Evolutionary conservation across 2,113 vertebrate genomes (phyloP), one percentile per base, ranked within the genome.

Genomic region (Xerus inauris): DNA sequence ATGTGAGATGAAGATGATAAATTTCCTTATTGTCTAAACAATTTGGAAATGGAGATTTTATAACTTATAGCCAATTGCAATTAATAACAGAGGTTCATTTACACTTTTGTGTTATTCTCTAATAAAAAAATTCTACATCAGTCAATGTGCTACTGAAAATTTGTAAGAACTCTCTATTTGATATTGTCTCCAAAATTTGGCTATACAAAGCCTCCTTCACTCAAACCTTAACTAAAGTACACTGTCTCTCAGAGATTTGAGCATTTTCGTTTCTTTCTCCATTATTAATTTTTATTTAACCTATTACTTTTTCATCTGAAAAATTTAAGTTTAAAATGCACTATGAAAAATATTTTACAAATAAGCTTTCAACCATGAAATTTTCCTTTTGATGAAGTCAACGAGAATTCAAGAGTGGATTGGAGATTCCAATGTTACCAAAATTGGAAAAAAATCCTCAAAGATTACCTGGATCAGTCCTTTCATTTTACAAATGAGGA

Each of bases 261-360:
- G 42, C 49, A 76, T 42, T 19, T 82, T 62, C 47, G 32, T 32
- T 51, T 94, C 45, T 83, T 92, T 85, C 64, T 81, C 17, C 38
- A 49, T 69, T 71, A 59, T 6, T 83, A 59, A 72, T 71, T 82
- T 91, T 26, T 89, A n/a, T 85, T 59, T 49, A 89, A 24, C 30
- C 28, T 86, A n/a, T 35, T 64, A 94, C 42, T 54, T 42, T 77
- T 62, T 35, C 40, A 57, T 57, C 47, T 59, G 28, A 76, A 49
- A 83, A 83, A 42, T 59, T 49, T 77, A 24, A n/a, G 40, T 30
- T 89, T 89, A 80, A 93, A 93, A 65, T 89, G 13, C 12, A 89
- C 40, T 65, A 79, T n/a, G 49, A 64, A 95, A 80, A 59, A 77
- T n/a, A 88, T 16, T 86, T 65, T 65, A 38, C 42, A 81, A 71